Evolutionary conservation across 23 tunicate species (phyloP).

Genomic region (Styela plicata): DNA sequence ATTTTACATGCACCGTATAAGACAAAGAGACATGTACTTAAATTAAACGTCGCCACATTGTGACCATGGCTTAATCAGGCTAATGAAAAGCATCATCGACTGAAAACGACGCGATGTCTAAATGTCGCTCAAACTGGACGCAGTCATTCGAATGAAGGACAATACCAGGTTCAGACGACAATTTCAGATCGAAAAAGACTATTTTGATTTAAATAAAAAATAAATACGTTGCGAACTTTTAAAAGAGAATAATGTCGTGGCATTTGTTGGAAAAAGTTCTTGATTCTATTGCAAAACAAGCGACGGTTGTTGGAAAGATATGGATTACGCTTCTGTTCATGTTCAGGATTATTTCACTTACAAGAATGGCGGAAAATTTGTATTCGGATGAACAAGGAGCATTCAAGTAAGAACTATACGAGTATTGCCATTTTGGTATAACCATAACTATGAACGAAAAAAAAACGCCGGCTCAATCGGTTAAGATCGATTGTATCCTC

Average conservation of each 20-base stretch:
- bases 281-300: slow-evolving; percentile 81
- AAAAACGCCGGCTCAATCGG: too few relatives aligned
- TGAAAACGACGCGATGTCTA: too few relatives aligned
- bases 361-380: slow-evolving; percentile 70
- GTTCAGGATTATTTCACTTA: slow-evolving; percentile 71
- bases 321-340: slow-evolving; percentile 74
- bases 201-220: too few relatives aligned
- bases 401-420: slow-evolving; percentile 90
- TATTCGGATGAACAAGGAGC: slow-evolving; percentile 94
- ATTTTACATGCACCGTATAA: not conserved
- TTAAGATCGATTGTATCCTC: too few relatives aligned
- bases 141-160: too few relatives aligned
- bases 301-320: slow-evolving; percentile 70
- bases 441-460: too few relatives aligned
- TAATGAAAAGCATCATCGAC: not conserved
- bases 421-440: too few relatives aligned
- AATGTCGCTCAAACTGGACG: too few relatives aligned
- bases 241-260: slow-evolving; percentile 72
- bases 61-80: not conserved
- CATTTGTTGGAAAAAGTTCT: slow-evolving; percentile 73
- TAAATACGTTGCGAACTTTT: too few relatives aligned
- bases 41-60: not conserved
- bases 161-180: too few relatives aligned
- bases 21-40: not conserved
- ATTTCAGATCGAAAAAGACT: too few relatives aligned